Percentiles rank a stretch among this genome's conserved stretches.
phyloP scores from a whole-genome alignment of 2,113 vertebrate species.

The Marmota flaviventris region DNA sequence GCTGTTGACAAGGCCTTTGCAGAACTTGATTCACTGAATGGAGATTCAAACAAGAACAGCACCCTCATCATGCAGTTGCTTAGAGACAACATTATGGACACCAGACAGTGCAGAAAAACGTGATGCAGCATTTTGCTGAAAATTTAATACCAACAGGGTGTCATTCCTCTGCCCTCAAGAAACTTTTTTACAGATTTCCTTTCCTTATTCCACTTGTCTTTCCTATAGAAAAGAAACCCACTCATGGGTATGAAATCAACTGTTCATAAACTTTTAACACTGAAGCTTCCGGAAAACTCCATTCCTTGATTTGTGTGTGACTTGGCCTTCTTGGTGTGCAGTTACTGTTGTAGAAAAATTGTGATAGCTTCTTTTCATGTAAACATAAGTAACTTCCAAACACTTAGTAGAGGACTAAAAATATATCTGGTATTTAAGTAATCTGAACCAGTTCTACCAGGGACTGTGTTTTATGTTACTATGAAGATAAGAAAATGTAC shows the following conservation, averaged over 20 bases:
- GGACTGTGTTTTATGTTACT: conserved; percentile 90
- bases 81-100: conserved; percentile 92
- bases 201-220: conserved; percentile 96
- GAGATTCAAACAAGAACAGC: too few species aligned
- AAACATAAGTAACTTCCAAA: conserved; percentile 90
- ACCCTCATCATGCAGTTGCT: too few species aligned
- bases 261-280: conserved; percentile 92
- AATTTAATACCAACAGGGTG: conserved; percentile 89
- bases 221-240: conserved; percentile 94
- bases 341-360: conserved; percentile 96
- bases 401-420: conserved; percentile 90
- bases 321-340: conserved; percentile 95
- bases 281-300: conserved; percentile 94
- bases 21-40: too few species aligned
- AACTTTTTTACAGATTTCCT: conserved; percentile 97
- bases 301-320: conserved; percentile 93
- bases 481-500: conserved; percentile 87
- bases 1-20: too few species aligned
- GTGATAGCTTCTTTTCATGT: conserved; percentile 95
- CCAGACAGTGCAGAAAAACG: conserved; percentile 96
- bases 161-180: conserved; percentile 88
- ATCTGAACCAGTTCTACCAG: conserved; percentile 89
- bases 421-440: conserved; percentile 89
- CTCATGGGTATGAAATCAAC: conserved; percentile 91
- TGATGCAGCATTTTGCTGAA: conserved; percentile 93